phyloP scores from a whole-genome alignment of 1,140 invertebrate species.

The Bicyclus anynana region DNA sequence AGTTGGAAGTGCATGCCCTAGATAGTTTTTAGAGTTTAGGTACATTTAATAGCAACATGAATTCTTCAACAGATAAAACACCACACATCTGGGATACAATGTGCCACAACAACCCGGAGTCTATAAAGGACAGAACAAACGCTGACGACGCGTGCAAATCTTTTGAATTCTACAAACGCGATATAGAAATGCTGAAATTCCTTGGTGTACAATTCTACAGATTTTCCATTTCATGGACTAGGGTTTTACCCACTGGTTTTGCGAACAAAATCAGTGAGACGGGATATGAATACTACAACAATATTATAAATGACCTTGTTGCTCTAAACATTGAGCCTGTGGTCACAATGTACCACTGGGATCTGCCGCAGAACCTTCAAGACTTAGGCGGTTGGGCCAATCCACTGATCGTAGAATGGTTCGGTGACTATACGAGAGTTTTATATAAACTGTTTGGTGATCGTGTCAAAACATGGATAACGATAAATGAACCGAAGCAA shows the following conservation, averaged over 20 bases:
- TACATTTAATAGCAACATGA: too few species aligned
- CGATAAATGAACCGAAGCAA: conserved; percentile 71
- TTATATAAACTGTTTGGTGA: conserved; percentile 68
- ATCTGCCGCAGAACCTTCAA: conserved; percentile 59
- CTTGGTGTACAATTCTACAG: conserved; percentile 77
- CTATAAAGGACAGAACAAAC: conserved; percentile 59
- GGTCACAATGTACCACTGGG: conserved; percentile 67
- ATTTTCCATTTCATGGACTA: conserved; percentile 81
- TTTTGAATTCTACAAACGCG: conserved; percentile 76
- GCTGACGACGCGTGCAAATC: conserved; percentile 82
- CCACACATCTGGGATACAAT: conserved; percentile 45
- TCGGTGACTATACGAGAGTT: conserved; percentile 65
- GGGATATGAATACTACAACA: conserved; percentile 79
- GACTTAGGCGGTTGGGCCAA: conserved; percentile 63
- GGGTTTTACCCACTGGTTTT: conserved; percentile 78
- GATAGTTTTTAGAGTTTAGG: too few species aligned
- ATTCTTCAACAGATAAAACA: conserved; percentile 48
- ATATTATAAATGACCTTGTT: conserved; percentile 77
- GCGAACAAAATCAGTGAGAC: conserved; percentile 71
- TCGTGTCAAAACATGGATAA: conserved; percentile 68
- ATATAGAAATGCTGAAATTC: conserved; percentile 72
- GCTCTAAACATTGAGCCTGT: conserved; percentile 77
- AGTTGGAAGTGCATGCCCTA: too few species aligned
- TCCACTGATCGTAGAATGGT: conserved; percentile 63
- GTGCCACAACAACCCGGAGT: conserved; percentile 34